Percentiles rank a stretch among this genome's conserved stretches.
These are phyloP conservation scores for Synanthedon tipuliformis DNA, from an alignment of 2,888 invertebrate genomes.

Conservation along the genomic window DNA sequence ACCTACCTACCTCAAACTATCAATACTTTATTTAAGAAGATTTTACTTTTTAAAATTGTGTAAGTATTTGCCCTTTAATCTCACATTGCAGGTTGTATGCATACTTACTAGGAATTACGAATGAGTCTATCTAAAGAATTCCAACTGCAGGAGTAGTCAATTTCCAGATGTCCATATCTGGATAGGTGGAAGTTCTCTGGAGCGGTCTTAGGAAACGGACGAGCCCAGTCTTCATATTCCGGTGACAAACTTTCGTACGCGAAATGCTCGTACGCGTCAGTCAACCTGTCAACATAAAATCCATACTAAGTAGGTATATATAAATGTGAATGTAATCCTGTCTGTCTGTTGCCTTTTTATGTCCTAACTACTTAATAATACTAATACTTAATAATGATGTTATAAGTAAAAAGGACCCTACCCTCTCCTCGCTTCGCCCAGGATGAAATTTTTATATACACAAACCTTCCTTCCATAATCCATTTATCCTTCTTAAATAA, in stretches of 20 bases:
- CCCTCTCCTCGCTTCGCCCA: no score
- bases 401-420: no score
- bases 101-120: conserved; percentile 36
- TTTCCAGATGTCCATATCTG: conserved; percentile 82
- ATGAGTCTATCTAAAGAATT: conserved; percentile 83
- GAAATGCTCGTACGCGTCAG: conserved; percentile 55
- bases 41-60: conserved; percentile 6
- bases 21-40: not conserved
- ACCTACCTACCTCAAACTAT: no score
- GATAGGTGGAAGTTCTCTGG: conserved; percentile 79
- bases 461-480: no score
- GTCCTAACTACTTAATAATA: no score
- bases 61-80: conserved; percentile 7
- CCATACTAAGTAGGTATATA: not conserved
- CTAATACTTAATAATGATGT: no score
- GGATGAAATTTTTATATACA: no score
- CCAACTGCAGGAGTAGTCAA: conserved; percentile 87
- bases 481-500: no score
- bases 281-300: conserved; percentile 27
- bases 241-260: conserved; percentile 57
- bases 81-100: conserved; percentile 5
- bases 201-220: conserved; percentile 77
- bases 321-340: no score
- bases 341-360: no score
- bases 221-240: conserved; percentile 72